Percentiles rank a stretch among this genome's conserved stretches.
These are phyloP conservation scores for Tetranychus truncatus DNA, from an alignment of 2,888 invertebrate species.

Conservation along the genomic window DNA sequence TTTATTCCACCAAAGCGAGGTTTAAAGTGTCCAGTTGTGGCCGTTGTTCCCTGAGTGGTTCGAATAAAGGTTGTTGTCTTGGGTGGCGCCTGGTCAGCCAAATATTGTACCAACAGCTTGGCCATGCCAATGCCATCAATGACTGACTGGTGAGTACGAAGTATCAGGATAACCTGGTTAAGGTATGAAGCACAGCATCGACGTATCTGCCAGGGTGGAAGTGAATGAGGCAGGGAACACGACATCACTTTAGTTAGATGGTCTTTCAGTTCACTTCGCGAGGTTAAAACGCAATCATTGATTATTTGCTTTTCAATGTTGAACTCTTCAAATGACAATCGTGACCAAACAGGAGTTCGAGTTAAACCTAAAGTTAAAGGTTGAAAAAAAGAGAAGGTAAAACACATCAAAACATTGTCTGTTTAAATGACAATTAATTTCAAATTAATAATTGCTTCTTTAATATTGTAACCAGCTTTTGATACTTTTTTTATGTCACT, in stretches of 20 bases:
- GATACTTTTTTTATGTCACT: too few species aligned
- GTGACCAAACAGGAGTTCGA: conserved; percentile 17
- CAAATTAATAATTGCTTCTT: background rate
- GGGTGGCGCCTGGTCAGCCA: conserved; percentile 24
- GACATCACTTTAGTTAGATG: background rate
- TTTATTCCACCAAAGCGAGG: conserved; percentile 34
- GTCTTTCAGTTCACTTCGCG: conserved; percentile 31
- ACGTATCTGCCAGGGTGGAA: conserved; percentile 38
- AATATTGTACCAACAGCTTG: conserved; percentile 26
- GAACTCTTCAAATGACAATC: conserved; percentile 10
- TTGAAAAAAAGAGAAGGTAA: background rate
- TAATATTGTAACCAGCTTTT: too few species aligned
- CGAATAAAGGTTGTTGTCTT: conserved; percentile 7
- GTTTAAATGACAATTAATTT: background rate
- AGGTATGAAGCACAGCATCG: conserved; percentile 15
- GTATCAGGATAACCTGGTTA: conserved; percentile 35
- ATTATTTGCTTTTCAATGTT: conserved; percentile 38
- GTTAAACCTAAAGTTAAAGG: conserved; percentile 11
- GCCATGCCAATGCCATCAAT: conserved; percentile 40
- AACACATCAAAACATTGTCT: background rate
- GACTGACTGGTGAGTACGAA: conserved; percentile 39
- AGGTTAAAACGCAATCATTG: conserved; percentile 32
- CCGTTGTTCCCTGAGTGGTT: conserved; percentile 6
- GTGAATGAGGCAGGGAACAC: conserved; percentile 28
- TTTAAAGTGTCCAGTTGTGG: conserved; percentile 26